Evolutionary conservation across 2,888 invertebrate genomes (phyloP).

Genomic region (Eristalis pertinax): DNA sequence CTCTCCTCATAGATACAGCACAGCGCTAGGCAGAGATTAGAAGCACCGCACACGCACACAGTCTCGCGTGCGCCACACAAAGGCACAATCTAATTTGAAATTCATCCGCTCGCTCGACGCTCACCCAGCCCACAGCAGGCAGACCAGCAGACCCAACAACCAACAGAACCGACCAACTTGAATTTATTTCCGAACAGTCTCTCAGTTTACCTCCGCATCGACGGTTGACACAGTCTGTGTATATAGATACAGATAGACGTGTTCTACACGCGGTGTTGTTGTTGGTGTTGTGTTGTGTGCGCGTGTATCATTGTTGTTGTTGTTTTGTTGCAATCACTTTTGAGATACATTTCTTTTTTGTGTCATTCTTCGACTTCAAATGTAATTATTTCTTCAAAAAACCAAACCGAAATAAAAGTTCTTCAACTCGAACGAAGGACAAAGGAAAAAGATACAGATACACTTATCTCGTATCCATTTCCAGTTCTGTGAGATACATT

Average conservation of each 20-base stretch:
- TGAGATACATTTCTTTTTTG: background rate
- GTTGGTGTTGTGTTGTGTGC: background rate
- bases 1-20: background rate
- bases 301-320: background rate
- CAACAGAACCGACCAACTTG: conserved; percentile 17
- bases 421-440: background rate
- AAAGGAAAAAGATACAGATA: background rate
- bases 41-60: background rate
- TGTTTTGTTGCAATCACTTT: conserved; percentile 1
- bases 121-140: conserved; percentile 3
- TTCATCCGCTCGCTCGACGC: conserved; percentile 42
- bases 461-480: conserved; percentile 9
- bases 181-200: conserved; percentile 62
- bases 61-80: background rate
- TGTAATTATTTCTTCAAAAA: background rate
- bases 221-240: conserved; percentile 49
- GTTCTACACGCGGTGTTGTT: conserved; percentile 21
- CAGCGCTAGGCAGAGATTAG: background rate
- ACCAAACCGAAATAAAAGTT: conserved; percentile 22
- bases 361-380: background rate
- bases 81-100: conserved; percentile 45
- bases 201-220: conserved; percentile 59
- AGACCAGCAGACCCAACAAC: background rate
- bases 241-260: conserved; percentile 15
- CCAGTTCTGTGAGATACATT: conserved; percentile 55